Base-by-base conservation (phyloP, 2,113 vertebrate species). In the Callithrix jacchus region DNA sequence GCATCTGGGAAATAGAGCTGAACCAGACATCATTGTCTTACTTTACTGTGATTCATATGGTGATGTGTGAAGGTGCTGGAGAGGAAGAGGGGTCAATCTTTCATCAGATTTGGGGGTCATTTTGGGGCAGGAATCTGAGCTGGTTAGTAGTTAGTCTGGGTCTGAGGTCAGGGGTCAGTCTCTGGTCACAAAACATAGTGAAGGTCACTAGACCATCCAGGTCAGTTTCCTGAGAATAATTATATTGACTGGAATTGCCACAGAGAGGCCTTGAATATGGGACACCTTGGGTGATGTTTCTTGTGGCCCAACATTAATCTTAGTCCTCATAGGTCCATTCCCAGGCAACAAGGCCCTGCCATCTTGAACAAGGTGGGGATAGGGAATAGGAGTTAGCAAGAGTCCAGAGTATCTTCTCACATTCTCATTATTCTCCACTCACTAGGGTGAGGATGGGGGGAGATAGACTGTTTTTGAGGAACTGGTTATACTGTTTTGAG, bases 21-120 rank as follows among this genome's bases (percentile, higher is more conserved):
- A 84, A 27, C 89, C 47, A 89, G 73, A 64, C 18, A 49, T 74
- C 27, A 56, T 54, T 79, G 45, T 94, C 35, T 89, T 94, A 74
- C 23, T 80, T 93, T 64, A 21, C 42, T 91, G 70, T 93, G 64
- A 93, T 92, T 96, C 32, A 14, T 47, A 70, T 73, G n/a, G 49
- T 64, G 35, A 54, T 25, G 42, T 70, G 25, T 30, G 52, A 68
- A 54, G 25, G 88, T 13, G 1, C 3, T 58, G 32, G 40, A 49
- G 23, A 86, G 30, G 30, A 40, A 58, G 30, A 61, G 5, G 20
- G 5, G 35, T 4, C 25, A 37, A 21, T 49, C 37, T 92, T 86
- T 92, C 49, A 30, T 76, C 35, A 81, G 37, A 95, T 30, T 56
- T 64, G 49, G 20, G 54, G 10, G 12, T 66, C 52, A 73, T 5